A percentile compares a stretch with the other conserved stretches of the same genome.
phyloP scores from a whole-genome alignment of 2,113 vertebrate species.

The Catharus fuscescens region DNA sequence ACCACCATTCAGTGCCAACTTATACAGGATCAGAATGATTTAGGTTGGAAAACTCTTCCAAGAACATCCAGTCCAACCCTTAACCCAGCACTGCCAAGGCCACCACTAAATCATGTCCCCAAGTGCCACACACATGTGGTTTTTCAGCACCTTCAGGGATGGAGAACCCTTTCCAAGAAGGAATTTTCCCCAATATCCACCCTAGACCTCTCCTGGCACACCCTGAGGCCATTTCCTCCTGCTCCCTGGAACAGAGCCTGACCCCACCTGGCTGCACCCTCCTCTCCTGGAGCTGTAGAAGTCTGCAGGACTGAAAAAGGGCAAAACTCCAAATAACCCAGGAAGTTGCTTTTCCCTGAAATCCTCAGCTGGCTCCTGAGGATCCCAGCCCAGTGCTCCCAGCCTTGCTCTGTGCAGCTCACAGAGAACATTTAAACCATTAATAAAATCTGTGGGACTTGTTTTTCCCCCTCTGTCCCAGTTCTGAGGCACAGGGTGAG shows the following conservation, averaged over 20 bases:
- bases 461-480: background rate
- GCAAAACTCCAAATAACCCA: background rate
- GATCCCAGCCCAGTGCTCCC: background rate
- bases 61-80: background rate
- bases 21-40: rapidly evolving
- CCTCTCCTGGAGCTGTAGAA: background rate
- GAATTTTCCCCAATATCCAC: background rate
- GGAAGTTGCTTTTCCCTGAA: rapidly evolving
- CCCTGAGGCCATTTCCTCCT: background rate
- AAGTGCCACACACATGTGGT: background rate
- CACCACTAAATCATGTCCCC: background rate
- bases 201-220: background rate
- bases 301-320: background rate
- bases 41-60: background rate
- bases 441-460: background rate
- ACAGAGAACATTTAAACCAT: background rate
- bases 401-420: background rate
- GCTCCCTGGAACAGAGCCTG: background rate
- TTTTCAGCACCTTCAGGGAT: background rate
- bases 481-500: background rate
- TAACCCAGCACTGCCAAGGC: background rate
- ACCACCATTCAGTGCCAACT: background rate
- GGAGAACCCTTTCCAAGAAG: background rate
- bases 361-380: background rate
- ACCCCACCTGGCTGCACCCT: background rate